phyloP scores from a whole-genome alignment of 2,888 invertebrate species.

The Aspidiotus destructor region DNA sequence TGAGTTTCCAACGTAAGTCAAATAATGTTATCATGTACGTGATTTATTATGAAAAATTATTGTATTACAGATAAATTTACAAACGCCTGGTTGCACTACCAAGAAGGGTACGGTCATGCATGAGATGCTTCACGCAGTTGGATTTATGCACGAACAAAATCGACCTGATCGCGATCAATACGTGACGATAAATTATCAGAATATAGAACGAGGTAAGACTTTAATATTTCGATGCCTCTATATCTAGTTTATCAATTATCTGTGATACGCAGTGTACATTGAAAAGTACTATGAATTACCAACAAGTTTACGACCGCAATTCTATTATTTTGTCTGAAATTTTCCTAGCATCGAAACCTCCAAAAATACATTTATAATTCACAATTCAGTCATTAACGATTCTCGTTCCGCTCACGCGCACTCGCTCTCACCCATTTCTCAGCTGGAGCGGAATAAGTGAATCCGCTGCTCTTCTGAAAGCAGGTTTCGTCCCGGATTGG shows the following conservation, averaged over 20 bases:
- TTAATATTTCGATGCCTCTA: background rate
- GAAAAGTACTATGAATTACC: too few species aligned
- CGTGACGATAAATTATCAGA: conserved; percentile 56
- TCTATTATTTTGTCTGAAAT: too few species aligned
- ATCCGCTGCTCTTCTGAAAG: too few species aligned
- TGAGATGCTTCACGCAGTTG: conserved; percentile 68
- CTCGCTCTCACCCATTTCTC: too few species aligned
- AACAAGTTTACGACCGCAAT: too few species aligned
- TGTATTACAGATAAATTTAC: conserved; percentile 51
- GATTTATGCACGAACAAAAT: conserved; percentile 75
- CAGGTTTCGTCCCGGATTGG: too few species aligned
- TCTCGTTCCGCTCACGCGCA: too few species aligned
- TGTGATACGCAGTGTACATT: too few species aligned
- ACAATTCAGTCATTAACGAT: too few species aligned
- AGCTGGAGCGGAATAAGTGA: too few species aligned
- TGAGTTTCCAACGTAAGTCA: conserved; percentile 2
- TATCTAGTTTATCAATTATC: background rate
- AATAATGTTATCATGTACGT: background rate
- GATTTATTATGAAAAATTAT: background rate
- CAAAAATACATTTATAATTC: too few species aligned
- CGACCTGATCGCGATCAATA: conserved; percentile 62
- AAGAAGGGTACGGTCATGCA: conserved; percentile 67
- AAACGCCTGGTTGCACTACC: conserved; percentile 60
- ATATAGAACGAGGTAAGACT: conserved; percentile 53
- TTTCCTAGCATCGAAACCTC: too few species aligned